Base-by-base conservation (phyloP, 64 coral and sea anemone species). In the Exaiptasia diaphana region DNA sequence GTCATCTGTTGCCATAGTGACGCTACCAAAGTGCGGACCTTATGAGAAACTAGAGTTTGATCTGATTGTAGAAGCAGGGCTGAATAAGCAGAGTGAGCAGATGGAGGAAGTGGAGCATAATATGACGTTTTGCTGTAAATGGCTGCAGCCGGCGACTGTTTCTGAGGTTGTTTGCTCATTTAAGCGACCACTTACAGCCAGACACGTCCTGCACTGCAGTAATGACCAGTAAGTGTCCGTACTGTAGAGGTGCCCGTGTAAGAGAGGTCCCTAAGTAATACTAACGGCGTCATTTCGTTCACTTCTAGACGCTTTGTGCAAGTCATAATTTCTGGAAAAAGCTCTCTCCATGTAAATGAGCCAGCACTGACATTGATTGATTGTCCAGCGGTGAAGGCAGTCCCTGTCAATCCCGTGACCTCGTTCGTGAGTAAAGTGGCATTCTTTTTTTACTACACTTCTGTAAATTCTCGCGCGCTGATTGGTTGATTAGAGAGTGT, bases 11-110 rank as follows among this genome's bases (percentile, higher is more conserved):
- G 91, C 91, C 22, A 56, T 95, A 77, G 91, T 90, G 35, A 85
- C 80, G 18, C 76, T 95, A 23, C 91, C 91, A 7, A 68, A 55
- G 0, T 71, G 87, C 14, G 86, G 86, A 8, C 91, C 91, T 33
- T 95, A 95, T 30, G 64, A 88, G 67, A 78, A 85, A 58, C 70
- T 95, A 36, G 82, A 89, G 36, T 85, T 95, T n/a, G 70, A 95
- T 50, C 35, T 95, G 4, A 39, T 85, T 26, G 56, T 89, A 25
- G 62, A 77, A 20, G 91, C 91, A 9, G 52, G 79, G 25, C 65
- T 94, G 72, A 71, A 53, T 41, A 94, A 89, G 63, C 91, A 94
- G 55, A 94, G 80, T 42, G 4, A 54, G 34, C 86, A 84, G 56
- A 86, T 83, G 15, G 91, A 89, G 74, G 54, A 40, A 5, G 85